Percentiles rank a stretch among this genome's conserved stretches.
phyloP scores from a whole-genome alignment of 2,797 vertebrate genomes.

The Tokudaia muenninki region DNA sequence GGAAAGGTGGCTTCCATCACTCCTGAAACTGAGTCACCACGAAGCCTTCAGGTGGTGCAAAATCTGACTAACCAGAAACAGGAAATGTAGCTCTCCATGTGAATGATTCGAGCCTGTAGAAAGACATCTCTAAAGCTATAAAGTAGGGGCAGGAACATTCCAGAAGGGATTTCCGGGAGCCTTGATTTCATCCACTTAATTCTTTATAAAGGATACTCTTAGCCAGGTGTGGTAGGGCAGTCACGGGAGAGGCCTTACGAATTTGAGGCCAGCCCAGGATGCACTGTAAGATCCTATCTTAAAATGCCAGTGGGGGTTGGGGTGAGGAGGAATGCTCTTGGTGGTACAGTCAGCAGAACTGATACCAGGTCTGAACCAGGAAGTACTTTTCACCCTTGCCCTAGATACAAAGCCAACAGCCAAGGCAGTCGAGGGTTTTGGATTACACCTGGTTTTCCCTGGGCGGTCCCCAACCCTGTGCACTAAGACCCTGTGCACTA shows the following conservation, averaged over 20 bases:
- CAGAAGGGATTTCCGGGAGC: conserved; percentile 56
- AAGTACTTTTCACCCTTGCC: background rate
- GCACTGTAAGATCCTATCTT: background rate
- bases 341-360: background rate
- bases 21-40: conserved; percentile 49
- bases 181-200: background rate
- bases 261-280: background rate
- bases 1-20: background rate
- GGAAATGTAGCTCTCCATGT: background rate
- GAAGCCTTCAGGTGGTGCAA: background rate
- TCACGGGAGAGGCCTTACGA: background rate
- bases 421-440: background rate
- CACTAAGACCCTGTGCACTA: background rate
- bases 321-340: background rate
- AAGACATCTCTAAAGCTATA: background rate
- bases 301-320: background rate
- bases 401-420: background rate
- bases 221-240: background rate
- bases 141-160: conserved; percentile 25
- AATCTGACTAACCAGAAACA: conserved; percentile 7
- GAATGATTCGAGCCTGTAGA: background rate
- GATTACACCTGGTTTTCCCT: background rate
- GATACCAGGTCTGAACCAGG: background rate
- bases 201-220: background rate
- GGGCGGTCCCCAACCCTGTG: background rate